phyloP scores from a whole-genome alignment of 1,140 invertebrate species.

The Drosophila ficusphila region DNA sequence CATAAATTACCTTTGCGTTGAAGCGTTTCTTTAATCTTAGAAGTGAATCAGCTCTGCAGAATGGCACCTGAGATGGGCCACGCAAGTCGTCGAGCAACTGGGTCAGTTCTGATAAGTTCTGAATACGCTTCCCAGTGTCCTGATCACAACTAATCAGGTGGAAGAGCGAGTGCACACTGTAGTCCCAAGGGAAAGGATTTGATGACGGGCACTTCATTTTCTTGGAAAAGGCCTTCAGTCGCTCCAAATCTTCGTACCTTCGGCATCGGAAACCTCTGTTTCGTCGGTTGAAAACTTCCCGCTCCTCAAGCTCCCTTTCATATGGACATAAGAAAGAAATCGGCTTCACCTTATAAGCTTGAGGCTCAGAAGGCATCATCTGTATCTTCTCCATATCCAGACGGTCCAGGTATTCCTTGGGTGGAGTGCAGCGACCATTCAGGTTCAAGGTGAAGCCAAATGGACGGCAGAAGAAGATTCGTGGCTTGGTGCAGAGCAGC shows the following conservation, averaged over 20 bases:
- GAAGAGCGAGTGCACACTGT: slow-evolving; percentile 50
- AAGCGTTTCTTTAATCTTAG: slow-evolving; percentile 10
- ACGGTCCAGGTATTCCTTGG: slow-evolving; percentile 44
- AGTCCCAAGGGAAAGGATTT: slow-evolving; percentile 39
- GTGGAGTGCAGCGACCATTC: slow-evolving; percentile 54
- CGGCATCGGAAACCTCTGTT: slow-evolving; percentile 58
- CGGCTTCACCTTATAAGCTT: not conserved
- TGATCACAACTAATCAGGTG: slow-evolving; percentile 20
- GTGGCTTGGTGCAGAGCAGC: slow-evolving; percentile 38
- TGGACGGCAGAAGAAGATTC: slow-evolving; percentile 41
- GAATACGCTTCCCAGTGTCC: slow-evolving; percentile 12
- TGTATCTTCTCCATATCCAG: slow-evolving; percentile 4
- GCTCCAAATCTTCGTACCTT: slow-evolving; percentile 24
- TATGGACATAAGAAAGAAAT: slow-evolving; percentile 19
- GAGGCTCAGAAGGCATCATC: not conserved
- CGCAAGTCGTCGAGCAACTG: slow-evolving; percentile 11
- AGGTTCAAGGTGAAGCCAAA: slow-evolving; percentile 51
- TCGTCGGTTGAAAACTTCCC: slow-evolving; percentile 54
- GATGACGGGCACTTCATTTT: not conserved
- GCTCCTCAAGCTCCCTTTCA: slow-evolving; percentile 41
- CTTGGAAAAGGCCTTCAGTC: slow-evolving; percentile 39
- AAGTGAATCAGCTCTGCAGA: not conserved
- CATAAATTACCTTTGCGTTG: slow-evolving; percentile 35
- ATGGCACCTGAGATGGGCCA: not conserved
- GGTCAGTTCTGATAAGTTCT: slow-evolving; percentile 38